Base-by-base conservation (phyloP, 2,797 vertebrate genomes). In the Percopsis omiscomaycus region DNA sequence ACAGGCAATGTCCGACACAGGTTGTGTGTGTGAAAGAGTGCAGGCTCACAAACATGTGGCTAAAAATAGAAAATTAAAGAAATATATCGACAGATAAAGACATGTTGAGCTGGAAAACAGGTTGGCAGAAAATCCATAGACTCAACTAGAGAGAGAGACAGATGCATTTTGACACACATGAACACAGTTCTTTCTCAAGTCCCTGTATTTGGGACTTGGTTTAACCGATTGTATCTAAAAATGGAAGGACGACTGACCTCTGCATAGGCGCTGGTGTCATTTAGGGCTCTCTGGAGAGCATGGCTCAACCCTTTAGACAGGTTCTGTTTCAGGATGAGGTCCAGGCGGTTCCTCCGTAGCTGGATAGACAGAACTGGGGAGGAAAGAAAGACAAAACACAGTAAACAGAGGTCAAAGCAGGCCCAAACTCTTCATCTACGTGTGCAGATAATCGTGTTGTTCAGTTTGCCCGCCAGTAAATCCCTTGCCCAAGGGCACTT, bases 351-450 rank as follows among this genome's bases (percentile, higher is more conserved):
- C 77, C 92, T 92, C 57, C 94, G 94, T 15, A 94, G 89, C 75
- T 93, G 94, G 68, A 99, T 89, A 71, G 95, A 94, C 69, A 98
- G 82, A 88, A 98, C 97, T 99, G 88, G 50, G 50, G 57, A 69
- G 48, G 32, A 56, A 56, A 22, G 8, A 52, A 57, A 29, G 4
- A 16, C 49, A 64, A 22, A 66, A 4, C 3, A 4, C 42, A 27
- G 37, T 6, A 5, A 62, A 4, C 0, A 12, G 11, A 59, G 61
- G 5, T 61, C 8, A 29, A 6, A 11, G 5, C 28, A 0, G 15
- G 61, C 22, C 22, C 22, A 22, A 22, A 22, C 22, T 22, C 22
- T 22, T 22, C 22, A 22, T 22, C 22, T 10, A 9, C 9, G 37
- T 42, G 37, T 42, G 37, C 37, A 9, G 37, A 42, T 22, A 22